These are phyloP conservation scores for Zaprionus camerounensis DNA, from an alignment of 1,140 invertebrate species.

Conservation along the genomic window DNA sequence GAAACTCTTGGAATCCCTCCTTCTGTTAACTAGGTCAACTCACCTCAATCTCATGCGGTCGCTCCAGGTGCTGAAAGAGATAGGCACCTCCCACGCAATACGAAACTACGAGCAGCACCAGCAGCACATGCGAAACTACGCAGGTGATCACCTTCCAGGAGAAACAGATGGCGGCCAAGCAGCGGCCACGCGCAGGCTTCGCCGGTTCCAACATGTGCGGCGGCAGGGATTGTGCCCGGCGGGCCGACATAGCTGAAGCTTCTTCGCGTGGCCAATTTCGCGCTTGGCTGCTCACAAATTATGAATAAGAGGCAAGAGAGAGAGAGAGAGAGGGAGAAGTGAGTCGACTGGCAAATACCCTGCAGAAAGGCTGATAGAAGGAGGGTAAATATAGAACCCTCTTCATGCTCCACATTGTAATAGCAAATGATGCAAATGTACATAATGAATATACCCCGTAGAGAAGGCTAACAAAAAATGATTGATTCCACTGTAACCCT, in stretches of 20 bases:
- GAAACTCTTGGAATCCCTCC: background rate
- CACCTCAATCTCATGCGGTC: constrained; percentile 90
- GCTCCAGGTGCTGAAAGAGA: constrained; percentile 92
- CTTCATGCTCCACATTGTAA: background rate
- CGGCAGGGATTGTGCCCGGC: constrained; percentile 79
- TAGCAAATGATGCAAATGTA: background rate
- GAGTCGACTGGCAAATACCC: constrained; percentile 10
- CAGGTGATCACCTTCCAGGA: constrained; percentile 93
- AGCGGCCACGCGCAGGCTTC: constrained; percentile 81
- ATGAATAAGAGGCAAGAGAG: constrained; percentile 34
- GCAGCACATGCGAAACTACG: constrained; percentile 94
- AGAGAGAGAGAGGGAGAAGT: background rate
- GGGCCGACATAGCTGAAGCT: constrained; percentile 64
- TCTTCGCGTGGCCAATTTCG: constrained; percentile 48
- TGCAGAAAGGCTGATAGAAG: background rate
- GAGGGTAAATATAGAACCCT: background rate
- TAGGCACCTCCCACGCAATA: constrained; percentile 95
- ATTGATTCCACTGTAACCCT: too few species aligned
- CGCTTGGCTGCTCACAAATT: constrained; percentile 61
- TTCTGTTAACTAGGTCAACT: constrained; percentile 49
- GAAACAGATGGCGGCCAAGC: constrained; percentile 86
- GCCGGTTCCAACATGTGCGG: constrained; percentile 73
- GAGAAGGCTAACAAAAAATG: too few species aligned
- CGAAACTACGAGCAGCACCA: constrained; percentile 91
- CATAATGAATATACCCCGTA: too few species aligned